A percentile compares a stretch with the other conserved stretches of the same genome.
Evolutionary conservation across 2,113 vertebrate genomes (phyloP).

Genomic region (Butastur rufipennis): DNA sequence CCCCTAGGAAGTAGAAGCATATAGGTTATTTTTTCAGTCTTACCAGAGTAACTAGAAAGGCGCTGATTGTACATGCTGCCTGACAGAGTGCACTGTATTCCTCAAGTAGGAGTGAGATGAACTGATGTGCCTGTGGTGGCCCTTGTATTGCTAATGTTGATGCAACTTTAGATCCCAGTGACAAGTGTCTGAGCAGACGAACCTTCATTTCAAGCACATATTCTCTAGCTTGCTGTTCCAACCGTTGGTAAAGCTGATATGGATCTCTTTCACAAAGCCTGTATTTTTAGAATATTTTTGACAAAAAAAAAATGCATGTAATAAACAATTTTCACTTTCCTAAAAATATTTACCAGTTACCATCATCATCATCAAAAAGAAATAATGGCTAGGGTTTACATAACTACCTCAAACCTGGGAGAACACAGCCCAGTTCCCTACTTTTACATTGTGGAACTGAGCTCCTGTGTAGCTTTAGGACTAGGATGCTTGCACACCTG

Average conservation of each 20-base stretch:
- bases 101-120: slow-evolving; percentile 93
- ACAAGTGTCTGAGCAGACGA: slow-evolving; percentile 90
- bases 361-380: not conserved
- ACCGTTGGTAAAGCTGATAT: slow-evolving; percentile 93
- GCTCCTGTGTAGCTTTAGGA: not conserved
- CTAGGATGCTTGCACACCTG: not conserved
- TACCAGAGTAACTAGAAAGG: slow-evolving; percentile 95
- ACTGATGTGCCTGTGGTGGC: slow-evolving; percentile 92
- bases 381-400: not conserved
- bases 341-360: not conserved
- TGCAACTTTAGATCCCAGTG: slow-evolving; percentile 79
- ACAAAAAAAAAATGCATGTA: not conserved
- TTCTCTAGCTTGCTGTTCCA: slow-evolving; percentile 94
- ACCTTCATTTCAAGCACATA: slow-evolving; percentile 97
- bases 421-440: not conserved
- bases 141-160: slow-evolving; percentile 77
- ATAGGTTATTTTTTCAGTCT: slow-evolving; percentile 28
- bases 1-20: not conserved
- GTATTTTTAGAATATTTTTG: not conserved
- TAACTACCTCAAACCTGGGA: not conserved
- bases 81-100: slow-evolving; percentile 94
- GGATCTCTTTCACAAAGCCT: slow-evolving; percentile 97
- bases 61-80: slow-evolving; percentile 93
- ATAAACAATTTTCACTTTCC: not conserved
- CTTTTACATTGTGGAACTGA: not conserved